Evolutionary conservation across 2,113 vertebrate species (phyloP).

Genomic region (Lates calcarifer): DNA sequence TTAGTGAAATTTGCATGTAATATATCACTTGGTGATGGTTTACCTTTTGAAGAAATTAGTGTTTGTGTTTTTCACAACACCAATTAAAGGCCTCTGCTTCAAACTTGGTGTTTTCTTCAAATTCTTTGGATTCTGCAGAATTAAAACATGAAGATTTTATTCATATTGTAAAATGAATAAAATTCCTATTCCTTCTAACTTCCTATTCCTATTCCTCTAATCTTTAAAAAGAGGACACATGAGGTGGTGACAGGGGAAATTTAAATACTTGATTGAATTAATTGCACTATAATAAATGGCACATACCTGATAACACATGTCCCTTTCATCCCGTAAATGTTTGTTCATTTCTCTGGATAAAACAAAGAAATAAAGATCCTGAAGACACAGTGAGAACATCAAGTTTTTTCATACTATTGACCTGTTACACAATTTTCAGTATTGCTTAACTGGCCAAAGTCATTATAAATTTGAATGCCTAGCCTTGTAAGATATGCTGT

Average conservation of each 20-base stretch:
- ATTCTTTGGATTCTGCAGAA: constrained; percentile 86
- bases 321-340: constrained; percentile 91
- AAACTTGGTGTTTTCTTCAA: constrained; percentile 62
- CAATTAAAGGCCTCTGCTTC: constrained; percentile 84
- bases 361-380: constrained; percentile 13
- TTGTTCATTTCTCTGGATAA: constrained; percentile 94
- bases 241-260: not conserved
- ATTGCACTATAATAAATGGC: not conserved
- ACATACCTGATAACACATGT: constrained; percentile 86
- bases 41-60: constrained; percentile 85
- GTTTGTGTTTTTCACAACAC: constrained; percentile 81
- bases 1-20: not conserved
- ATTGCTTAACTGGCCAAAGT: not conserved
- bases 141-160: not conserved
- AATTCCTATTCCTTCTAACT: too few species aligned
- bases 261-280: not conserved
- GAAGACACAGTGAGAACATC: not conserved
- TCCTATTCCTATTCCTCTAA: not conserved
- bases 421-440: not conserved
- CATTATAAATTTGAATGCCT: not conserved
- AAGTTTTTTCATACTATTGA: not conserved
- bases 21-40: not conserved
- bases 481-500: not conserved
- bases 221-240: not conserved
- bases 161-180: not conserved